Conservation (phyloP, 2,888 invertebrate genomes). For the Tipula vernalis region DNA sequence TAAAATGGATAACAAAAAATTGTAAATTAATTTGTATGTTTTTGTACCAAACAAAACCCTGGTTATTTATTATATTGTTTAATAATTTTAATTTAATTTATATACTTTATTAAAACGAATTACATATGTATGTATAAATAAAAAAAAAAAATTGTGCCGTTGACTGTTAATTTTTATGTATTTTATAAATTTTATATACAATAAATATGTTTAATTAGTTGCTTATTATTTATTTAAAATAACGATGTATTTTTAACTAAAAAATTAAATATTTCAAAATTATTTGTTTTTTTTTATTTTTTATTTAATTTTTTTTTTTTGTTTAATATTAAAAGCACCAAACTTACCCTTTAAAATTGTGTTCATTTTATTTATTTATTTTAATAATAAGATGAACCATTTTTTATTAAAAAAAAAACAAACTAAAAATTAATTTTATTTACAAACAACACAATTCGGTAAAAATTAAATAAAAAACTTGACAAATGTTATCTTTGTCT, state of each 20-base stretch:
- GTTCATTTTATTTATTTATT: not conserved
- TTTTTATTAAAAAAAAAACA: not conserved
- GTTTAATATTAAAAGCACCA: slow-evolving; percentile 10
- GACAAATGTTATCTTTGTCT: not conserved
- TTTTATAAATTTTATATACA: not conserved
- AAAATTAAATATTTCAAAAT: not conserved
- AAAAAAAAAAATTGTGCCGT: not conserved
- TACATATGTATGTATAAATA: not conserved
- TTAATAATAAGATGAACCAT: not conserved
- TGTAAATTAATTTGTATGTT: not conserved
- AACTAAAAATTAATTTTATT: not conserved
- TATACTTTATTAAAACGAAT: not conserved
- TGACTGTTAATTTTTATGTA: not conserved
- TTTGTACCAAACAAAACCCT: not conserved
- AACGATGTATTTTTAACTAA: not conserved
- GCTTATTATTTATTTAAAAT: not conserved
- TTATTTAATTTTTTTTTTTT: not conserved
- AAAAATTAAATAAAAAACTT: not conserved
- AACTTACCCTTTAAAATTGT: slow-evolving; percentile 10
- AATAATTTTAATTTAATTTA: not conserved
- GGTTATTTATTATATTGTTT: not conserved
- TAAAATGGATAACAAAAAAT: not conserved
- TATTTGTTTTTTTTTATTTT: not conserved
- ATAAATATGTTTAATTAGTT: not conserved
- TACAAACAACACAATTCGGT: not conserved